Conservation (phyloP, 2,888 invertebrate species). For the Thyatira batis region DNA sequence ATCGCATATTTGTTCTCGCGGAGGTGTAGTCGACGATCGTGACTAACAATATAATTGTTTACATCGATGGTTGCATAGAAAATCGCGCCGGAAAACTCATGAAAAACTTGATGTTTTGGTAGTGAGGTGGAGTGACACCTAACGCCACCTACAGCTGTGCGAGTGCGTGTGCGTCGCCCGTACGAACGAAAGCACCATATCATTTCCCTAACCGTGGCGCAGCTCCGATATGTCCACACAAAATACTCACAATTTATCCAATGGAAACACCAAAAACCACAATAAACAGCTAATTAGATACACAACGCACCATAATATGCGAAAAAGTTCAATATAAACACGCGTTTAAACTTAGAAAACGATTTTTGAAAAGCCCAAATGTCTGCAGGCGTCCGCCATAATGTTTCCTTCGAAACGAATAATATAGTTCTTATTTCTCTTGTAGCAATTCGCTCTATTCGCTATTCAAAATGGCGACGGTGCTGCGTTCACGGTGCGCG, state of each 20-base stretch:
- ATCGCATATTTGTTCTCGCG: constrained; percentile 25
- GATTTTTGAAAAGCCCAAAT: constrained; percentile 83
- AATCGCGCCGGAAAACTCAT: constrained; percentile 80
- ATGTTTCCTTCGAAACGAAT: constrained; percentile 84
- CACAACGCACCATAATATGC: constrained; percentile 81
- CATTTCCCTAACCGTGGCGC: constrained; percentile 83
- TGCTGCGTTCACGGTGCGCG: constrained; percentile 78
- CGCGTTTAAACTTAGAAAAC: constrained; percentile 81
- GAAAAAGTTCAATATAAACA: constrained; percentile 82
- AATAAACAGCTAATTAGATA: constrained; percentile 76
- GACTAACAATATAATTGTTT: constrained; percentile 47
- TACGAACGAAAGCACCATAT: constrained; percentile 81
- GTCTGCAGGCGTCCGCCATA: constrained; percentile 82
- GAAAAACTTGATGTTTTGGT: constrained; percentile 80
- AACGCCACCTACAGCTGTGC: constrained; percentile 83
- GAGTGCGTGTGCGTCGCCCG: constrained; percentile 81
- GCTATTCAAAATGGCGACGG: constrained; percentile 84
- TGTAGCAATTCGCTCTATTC: constrained; percentile 82
- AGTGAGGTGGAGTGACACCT: constrained; percentile 64
- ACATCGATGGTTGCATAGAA: constrained; percentile 56
- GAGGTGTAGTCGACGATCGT: constrained; percentile 32
- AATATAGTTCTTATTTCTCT: constrained; percentile 83
- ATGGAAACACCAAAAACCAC: constrained; percentile 76
- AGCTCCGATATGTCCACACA: constrained; percentile 79
- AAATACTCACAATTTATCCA: constrained; percentile 80